Evolutionary conservation across 2,888 invertebrate species (phyloP).

Genomic region (Melieria omissa): DNA sequence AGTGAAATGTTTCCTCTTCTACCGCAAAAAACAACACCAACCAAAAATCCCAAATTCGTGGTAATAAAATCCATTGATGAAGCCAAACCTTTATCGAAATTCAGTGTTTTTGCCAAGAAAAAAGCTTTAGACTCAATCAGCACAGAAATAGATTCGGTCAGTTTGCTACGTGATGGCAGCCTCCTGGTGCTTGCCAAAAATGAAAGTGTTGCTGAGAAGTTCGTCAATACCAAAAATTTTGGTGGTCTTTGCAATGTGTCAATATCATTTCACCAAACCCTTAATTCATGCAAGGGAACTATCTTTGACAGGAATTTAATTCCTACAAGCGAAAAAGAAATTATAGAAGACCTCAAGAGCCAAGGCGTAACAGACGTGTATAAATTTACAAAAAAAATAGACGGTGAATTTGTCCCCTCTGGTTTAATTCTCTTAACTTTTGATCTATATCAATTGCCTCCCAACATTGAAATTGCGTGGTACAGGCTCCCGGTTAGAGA

Average conservation of each 20-base stretch:
- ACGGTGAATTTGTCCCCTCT: background rate
- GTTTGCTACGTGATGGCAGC: background rate
- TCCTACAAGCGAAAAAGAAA: no score
- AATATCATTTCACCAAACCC: background rate
- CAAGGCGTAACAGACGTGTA: background rate
- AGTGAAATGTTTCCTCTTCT: no score
- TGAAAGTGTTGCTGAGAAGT: background rate
- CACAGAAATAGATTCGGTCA: background rate
- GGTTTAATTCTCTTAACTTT: background rate
- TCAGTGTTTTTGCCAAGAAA: background rate
- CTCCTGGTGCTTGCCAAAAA: background rate
- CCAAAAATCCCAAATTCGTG: background rate
- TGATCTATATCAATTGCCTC: background rate
- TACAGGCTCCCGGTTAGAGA: background rate
- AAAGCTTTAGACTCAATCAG: background rate
- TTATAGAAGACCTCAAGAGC: background rate
- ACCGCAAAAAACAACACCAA: no score
- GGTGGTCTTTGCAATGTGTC: background rate
- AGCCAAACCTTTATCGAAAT: background rate
- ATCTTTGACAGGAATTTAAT: no score
- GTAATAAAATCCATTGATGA: background rate
- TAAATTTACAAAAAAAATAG: background rate
- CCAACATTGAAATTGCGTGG: constrained; percentile 5
- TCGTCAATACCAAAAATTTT: background rate
- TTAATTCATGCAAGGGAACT: background rate